Evolutionary conservation across 1,140 invertebrate genomes (phyloP), one percentile per base, ranked within the genome.

Genomic region (Glomeris maerens): DNA sequence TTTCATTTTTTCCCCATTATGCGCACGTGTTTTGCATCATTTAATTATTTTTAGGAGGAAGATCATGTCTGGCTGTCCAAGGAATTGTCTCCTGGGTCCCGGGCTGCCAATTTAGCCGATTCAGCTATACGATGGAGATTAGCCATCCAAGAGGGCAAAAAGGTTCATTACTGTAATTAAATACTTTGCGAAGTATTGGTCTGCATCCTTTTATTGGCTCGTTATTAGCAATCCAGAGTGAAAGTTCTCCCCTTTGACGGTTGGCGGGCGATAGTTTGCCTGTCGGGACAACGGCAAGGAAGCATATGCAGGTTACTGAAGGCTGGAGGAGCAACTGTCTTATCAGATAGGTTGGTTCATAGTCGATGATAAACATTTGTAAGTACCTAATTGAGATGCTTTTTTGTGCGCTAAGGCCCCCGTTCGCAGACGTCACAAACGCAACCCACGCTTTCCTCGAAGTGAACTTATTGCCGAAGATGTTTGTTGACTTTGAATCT

Each of bases 181-280:
- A 50, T 27, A 44, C 47, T 45, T 50, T 42, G 3, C 31, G 17
- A 31, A 29, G 27, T 47, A 53, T 13, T 27, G 52, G 13, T 29
- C 39, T 4, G 47, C 20, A 27, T 29, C 47, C 17, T 53, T 47
- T 26, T 46, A 38, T 13, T 25, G 49, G 27, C 40, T 53, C 20
- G 47, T 55, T 38, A 26, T 3, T 48, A 31, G 21, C 14, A 20
- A 21, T 3, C 14, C 3, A 48, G 31, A 25, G 47, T 48, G 25
- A 25, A 39, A 3, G 27, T 39, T 2, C 14, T 25, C 21, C 22
- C 82, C 1, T 89, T 85, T 62, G 59, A 70, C 3, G 71, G 74
- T 10, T 77, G 85, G 64, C 68, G 73, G 1, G 83, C 80, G 1
- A 66, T 88, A 13, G 61, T 91, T n/a, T 71, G 82, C 55, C 70